Conservation (phyloP, 2,797 vertebrate species). For the Pelochelys cantorii region DNA sequence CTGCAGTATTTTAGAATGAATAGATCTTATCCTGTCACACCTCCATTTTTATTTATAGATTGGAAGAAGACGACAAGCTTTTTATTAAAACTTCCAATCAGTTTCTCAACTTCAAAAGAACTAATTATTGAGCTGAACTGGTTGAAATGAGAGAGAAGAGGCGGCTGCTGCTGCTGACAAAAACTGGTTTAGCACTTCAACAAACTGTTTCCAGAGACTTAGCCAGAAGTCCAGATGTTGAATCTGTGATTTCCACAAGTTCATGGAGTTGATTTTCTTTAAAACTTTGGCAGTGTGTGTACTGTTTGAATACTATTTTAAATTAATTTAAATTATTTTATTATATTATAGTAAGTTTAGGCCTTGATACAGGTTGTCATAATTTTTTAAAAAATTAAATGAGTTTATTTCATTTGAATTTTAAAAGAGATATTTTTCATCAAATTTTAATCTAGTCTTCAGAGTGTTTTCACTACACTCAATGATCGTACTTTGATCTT, state of each 20-base stretch:
- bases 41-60: background rate
- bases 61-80: too few species aligned
- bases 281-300: background rate
- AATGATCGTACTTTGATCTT: background rate
- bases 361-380: background rate
- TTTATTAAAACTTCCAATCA: too few species aligned
- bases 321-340: background rate
- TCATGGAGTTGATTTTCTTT: background rate
- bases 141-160: background rate
- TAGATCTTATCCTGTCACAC: accelerated
- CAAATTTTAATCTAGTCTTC: too few species aligned
- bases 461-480: background rate
- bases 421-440: too few species aligned
- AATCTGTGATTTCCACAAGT: background rate
- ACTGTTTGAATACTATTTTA: background rate
- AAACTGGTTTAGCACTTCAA: background rate
- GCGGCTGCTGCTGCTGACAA: background rate
- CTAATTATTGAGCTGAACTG: background rate
- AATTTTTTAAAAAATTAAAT: too few species aligned
- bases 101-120: too few species aligned
- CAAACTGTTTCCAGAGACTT: background rate
- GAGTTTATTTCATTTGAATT: background rate
- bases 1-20: background rate
- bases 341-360: background rate
- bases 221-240: too few species aligned